Base-by-base conservation (phyloP, 1,140 invertebrate species). In the Antheraea pernyi region DNA sequence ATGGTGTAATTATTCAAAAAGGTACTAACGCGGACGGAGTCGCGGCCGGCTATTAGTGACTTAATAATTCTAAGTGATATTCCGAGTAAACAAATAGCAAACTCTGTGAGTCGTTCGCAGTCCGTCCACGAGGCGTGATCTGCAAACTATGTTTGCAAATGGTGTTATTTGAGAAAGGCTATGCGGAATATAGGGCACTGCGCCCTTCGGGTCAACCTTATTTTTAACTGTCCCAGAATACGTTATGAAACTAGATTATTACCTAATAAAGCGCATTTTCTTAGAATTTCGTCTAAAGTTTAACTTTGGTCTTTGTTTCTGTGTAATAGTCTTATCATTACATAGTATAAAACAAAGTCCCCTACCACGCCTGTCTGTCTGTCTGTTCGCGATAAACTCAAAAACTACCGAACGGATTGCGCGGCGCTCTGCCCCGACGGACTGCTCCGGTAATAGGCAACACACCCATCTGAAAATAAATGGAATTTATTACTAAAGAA, bases 391-490 rank as follows among this genome's bases (percentile, higher is more conserved):
- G n/a, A n/a, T n/a, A n/a, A n/a, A n/a, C n/a, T n/a, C n/a, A n/a
- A n/a, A n/a, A n/a, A n/a, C n/a, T n/a, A n/a, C n/a, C n/a, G n/a
- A n/a, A n/a, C n/a, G n/a, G n/a, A n/a, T n/a, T n/a, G 19, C 85
- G 75, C 5, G 87, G 87, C 0, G 87, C 78, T 19, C 87, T 74
- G 22, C 83, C 59, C 22, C 87, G 74, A 4, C 85, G 83, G 4
- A 85, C 69, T 11, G 77, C 62, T 3, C 64, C 64, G 18, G n/a
- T 42, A 7, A 48, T 22, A 18, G 81, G 82, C 48, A 86, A 70
- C 59, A 86, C 83, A 30, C 83, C 84, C 80, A 89, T 74, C 85
- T 88, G 80, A 7, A 19, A 79, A 81, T 68, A 82, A 78, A 5
- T 13, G 13, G 16, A 16, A 53, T 30, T 2, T 30, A 30, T 30